A percentile compares a stretch with the other conserved stretches of the same genome.
Evolutionary conservation across 1,140 invertebrate species (phyloP).

Genomic region (Vanessa atalanta): DNA sequence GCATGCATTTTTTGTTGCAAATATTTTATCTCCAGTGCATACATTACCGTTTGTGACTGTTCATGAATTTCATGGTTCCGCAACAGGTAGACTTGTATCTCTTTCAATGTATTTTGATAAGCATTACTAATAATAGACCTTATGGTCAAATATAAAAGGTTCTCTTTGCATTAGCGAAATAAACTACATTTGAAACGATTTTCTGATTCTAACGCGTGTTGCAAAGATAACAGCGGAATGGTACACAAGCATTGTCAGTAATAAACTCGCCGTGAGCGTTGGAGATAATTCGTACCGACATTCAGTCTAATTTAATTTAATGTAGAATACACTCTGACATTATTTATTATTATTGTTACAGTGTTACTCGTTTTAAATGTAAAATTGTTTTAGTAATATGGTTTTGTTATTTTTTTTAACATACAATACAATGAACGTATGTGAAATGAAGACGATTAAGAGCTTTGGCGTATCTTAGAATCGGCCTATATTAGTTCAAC

Average conservation of each 20-base stretch:
- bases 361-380: neutral
- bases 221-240: neutral
- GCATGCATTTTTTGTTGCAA: conserved; percentile 15
- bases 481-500: too few relatives aligned
- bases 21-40: conserved; percentile 4
- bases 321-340: conserved; percentile 5
- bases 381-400: neutral
- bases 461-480: too few relatives aligned
- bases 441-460: too few relatives aligned
- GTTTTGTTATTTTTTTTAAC: too few relatives aligned
- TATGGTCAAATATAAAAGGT: neutral
- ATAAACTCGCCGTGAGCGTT: neutral
- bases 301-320: conserved; percentile 5
- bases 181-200: neutral
- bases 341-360: neutral
- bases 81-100: conserved; percentile 18
- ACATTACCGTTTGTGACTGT: neutral
- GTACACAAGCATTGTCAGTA: neutral
- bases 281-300: neutral
- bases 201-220: conserved; percentile 11
- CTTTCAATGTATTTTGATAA: neutral
- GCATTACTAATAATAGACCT: neutral
- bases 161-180: neutral
- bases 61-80: conserved; percentile 10
- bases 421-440: too few relatives aligned